Evolutionary conservation across 2,113 vertebrate genomes (phyloP).

Genomic region (Proteles cristata): DNA sequence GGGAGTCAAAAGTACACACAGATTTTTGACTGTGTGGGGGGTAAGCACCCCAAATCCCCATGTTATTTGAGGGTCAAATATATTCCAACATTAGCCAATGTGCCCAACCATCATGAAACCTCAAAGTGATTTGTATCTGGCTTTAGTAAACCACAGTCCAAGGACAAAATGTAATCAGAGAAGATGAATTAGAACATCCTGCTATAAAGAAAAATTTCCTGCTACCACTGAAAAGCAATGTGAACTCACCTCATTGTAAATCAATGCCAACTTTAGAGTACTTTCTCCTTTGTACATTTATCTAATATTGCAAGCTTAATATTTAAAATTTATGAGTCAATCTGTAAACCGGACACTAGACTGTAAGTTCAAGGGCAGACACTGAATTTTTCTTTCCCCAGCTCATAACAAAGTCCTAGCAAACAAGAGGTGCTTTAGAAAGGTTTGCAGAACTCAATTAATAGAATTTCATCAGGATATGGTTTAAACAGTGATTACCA

Average conservation of each 20-base stretch:
- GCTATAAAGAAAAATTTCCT: background rate
- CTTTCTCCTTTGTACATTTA: background rate
- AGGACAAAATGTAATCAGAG: background rate
- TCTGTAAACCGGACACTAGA: background rate
- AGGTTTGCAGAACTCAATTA: background rate
- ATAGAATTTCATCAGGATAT: background rate
- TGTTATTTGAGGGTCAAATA: background rate
- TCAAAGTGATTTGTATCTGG: background rate
- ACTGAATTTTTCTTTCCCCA: background rate
- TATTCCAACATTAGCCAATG: background rate
- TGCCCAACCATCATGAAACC: background rate
- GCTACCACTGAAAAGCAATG: background rate
- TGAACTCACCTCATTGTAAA: background rate
- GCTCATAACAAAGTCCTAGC: background rate
- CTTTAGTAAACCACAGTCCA: background rate
- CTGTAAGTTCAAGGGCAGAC: background rate
- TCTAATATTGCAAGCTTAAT: background rate
- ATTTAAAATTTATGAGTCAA: conserved; percentile 5
- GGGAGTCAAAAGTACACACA: background rate
- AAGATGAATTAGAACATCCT: background rate
- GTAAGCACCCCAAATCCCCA: background rate
- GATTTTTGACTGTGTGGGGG: background rate
- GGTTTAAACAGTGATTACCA: background rate
- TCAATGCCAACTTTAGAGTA: background rate
- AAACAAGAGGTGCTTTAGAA: background rate